Percentiles rank a stretch among this genome's conserved stretches.
These are phyloP conservation scores for Drosophila punjabiensis DNA, from an alignment of 1,140 invertebrate species.

Conservation along the genomic window DNA sequence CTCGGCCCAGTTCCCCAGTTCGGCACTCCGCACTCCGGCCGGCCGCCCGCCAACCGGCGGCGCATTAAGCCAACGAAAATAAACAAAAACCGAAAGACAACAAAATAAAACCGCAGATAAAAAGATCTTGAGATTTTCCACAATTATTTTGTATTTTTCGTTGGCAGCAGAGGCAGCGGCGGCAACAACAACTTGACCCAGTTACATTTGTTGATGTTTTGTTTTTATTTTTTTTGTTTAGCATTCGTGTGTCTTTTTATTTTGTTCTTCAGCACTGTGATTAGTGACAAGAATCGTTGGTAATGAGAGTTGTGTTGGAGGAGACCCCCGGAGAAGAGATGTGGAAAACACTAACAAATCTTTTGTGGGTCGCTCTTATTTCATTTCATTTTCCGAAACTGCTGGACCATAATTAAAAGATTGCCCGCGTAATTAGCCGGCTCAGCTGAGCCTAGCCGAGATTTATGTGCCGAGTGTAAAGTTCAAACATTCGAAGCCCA, in stretches of 20 bases:
- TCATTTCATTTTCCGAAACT: conserved; percentile 62
- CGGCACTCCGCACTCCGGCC: conserved; percentile 16
- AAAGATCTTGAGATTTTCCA: conserved; percentile 76
- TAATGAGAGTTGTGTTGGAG: conserved; percentile 50
- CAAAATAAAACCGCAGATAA: conserved; percentile 77
- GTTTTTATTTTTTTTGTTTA: conserved; percentile 56
- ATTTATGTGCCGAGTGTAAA: conserved; percentile 50
- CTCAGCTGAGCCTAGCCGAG: conserved; percentile 41
- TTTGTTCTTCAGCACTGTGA: conserved; percentile 74
- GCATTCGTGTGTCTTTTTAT: conserved; percentile 49
- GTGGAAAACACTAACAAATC: conserved; percentile 37
- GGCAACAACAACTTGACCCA: conserved; percentile 59
- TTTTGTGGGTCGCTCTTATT: conserved; percentile 58
- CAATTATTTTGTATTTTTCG: conserved; percentile 68
- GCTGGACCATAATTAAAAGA: conserved; percentile 72
- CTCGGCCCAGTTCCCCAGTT: conserved; percentile 50
- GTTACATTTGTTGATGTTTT: conserved; percentile 75
- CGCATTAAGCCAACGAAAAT: conserved; percentile 48
- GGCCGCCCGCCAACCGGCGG: conserved; percentile 43
- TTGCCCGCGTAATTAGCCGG: conserved; percentile 68
- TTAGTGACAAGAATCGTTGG: conserved; percentile 77
- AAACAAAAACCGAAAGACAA: conserved; percentile 53
- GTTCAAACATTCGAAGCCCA: conserved; percentile 34
- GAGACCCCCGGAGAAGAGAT: conserved; percentile 14
- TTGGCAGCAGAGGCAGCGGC: conserved; percentile 9